Percentiles rank a stretch among this genome's conserved stretches.
These are phyloP conservation scores for Catamblyrhynchus diadema DNA, from an alignment of 2,797 vertebrate genomes.

Conservation along the genomic window DNA sequence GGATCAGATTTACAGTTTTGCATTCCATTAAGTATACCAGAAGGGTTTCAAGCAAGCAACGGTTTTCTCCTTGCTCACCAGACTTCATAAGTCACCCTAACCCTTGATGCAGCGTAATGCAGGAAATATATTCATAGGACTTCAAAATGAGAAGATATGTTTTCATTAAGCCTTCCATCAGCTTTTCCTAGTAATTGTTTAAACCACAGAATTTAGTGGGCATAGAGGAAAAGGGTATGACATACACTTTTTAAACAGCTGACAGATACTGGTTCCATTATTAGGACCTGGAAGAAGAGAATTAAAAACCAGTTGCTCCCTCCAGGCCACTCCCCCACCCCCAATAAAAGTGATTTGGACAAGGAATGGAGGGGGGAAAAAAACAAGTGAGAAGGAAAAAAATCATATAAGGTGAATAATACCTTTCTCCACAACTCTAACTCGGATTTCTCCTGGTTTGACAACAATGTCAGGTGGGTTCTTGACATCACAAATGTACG, in stretches of 20 bases:
- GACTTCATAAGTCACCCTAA: not conserved
- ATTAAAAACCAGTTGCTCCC: not conserved
- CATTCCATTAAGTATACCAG: not conserved
- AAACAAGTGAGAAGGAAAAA: not conserved
- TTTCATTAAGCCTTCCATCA: not conserved
- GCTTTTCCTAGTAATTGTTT: not conserved
- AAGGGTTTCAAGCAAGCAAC: not conserved
- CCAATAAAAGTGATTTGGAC: not conserved
- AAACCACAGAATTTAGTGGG: not conserved
- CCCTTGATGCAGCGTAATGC: not conserved
- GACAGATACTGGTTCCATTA: not conserved
- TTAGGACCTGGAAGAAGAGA: not conserved
- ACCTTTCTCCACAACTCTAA: slow-evolving; percentile 91
- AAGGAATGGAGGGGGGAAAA: accelerated
- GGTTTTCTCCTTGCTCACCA: not conserved
- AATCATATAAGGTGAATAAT: slow-evolving; percentile 9
- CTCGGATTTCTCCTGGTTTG: slow-evolving; percentile 77
- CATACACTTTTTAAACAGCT: not conserved
- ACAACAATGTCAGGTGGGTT: slow-evolving; percentile 89
- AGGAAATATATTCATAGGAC: not conserved
- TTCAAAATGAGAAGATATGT: not conserved
- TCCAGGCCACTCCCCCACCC: not conserved
- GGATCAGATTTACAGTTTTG: not conserved
- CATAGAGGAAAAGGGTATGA: not conserved
- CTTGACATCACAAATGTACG: slow-evolving; percentile 89